Percentiles rank a stretch among this genome's conserved stretches.
Conservation (phyloP, 2,888 invertebrate species). For the Leucania comma region DNA sequence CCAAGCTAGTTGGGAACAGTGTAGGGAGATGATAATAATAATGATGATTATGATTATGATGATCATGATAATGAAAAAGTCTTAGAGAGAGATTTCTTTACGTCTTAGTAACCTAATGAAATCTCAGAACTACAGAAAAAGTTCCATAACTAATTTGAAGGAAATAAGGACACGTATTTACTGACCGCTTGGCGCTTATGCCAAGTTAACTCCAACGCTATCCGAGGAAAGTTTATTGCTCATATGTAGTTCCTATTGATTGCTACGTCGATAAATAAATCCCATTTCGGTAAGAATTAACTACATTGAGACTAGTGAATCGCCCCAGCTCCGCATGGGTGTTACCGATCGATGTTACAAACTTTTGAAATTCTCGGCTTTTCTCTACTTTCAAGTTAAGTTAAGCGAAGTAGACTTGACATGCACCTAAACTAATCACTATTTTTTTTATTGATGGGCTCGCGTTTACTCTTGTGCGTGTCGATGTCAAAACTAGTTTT, state of each 20-base stretch:
- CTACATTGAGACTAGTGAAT: background rate
- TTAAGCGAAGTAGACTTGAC: too few species aligned
- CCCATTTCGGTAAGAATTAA: background rate
- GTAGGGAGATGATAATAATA: background rate
- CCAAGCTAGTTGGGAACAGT: too few species aligned
- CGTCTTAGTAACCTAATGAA: background rate
- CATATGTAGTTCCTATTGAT: constrained; percentile 8
- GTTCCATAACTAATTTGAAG: background rate
- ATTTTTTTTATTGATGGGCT: too few species aligned
- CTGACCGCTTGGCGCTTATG: background rate
- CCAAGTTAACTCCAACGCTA: constrained; percentile 20
- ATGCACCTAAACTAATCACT: too few species aligned
- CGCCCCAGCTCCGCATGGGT: too few species aligned
- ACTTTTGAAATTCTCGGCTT: too few species aligned
- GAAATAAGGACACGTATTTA: constrained; percentile 16
- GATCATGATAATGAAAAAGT: too few species aligned
- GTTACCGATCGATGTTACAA: too few species aligned
- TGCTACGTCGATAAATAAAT: constrained; percentile 7
- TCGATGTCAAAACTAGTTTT: too few species aligned
- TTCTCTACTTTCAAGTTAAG: too few species aligned
- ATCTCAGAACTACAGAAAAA: constrained; percentile 1
- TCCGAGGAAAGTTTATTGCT: constrained; percentile 14
- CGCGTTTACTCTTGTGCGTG: too few species aligned
- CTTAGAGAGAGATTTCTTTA: background rate
- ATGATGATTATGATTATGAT: too few species aligned